phyloP scores from a whole-genome alignment of 1,140 invertebrate species.

The Portunus trituberculatus region DNA sequence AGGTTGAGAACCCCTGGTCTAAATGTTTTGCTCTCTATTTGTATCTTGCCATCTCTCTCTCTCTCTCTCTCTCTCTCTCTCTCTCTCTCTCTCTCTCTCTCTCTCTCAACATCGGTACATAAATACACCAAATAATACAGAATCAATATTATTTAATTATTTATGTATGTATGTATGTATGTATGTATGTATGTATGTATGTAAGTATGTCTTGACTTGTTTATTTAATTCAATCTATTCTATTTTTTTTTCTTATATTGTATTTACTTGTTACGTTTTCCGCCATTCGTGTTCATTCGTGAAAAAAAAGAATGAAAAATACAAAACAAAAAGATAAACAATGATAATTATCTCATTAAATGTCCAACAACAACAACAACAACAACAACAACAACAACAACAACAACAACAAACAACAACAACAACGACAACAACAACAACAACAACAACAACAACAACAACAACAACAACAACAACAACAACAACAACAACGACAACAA shows the following conservation, averaged over 20 bases:
- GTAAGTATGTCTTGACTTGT: background rate
- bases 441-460: background rate
- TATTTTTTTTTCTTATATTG: too few relatives aligned
- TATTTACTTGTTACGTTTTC: too few relatives aligned
- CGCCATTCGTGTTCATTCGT: too few relatives aligned
- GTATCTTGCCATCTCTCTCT: background rate
- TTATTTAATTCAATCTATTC: too few relatives aligned
- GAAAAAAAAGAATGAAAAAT: too few relatives aligned
- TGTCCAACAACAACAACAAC: background rate
- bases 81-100: slow-evolving; percentile 29
- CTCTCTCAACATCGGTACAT: background rate
- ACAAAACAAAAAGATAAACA: background rate
- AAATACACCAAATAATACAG: background rate
- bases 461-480: background rate
- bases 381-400: background rate
- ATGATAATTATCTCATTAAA: background rate
- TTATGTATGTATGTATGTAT: background rate
- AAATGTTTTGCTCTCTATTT: too few relatives aligned
- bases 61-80: slow-evolving; percentile 29
- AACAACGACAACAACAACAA: background rate
- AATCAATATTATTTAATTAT: background rate
- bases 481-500: background rate
- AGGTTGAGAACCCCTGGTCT: too few relatives aligned
- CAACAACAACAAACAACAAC: background rate
- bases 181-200: background rate